Percentiles rank a stretch among this genome's conserved stretches.
phyloP scores from a whole-genome alignment of 2,888 invertebrate species.

The Mythimna lalbum region DNA sequence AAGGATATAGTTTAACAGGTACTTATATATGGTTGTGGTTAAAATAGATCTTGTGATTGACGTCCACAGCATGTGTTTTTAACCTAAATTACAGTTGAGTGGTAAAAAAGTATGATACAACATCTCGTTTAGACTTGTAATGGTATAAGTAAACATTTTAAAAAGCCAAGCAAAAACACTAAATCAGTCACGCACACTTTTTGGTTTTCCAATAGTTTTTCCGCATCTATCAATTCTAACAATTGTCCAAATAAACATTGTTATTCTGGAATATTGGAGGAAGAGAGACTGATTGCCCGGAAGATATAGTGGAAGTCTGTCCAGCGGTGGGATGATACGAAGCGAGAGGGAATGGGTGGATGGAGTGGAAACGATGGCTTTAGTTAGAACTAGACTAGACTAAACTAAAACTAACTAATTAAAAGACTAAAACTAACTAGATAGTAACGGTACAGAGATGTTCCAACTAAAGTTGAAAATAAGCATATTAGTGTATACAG shows the following conservation, averaged over 20 bases:
- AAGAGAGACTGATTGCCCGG: too few relatives aligned
- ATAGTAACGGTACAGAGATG: too few relatives aligned
- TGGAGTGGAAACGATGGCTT: too few relatives aligned
- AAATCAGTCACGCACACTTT: not conserved
- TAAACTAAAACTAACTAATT: too few relatives aligned
- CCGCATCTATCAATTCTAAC: not conserved
- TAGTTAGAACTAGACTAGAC: too few relatives aligned
- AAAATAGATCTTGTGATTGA: slow-evolving; percentile 39
- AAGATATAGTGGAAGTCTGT: too few relatives aligned
- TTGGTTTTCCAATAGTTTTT: not conserved
- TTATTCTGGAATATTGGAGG: fast-evolving
- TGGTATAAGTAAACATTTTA: slow-evolving; percentile 9
- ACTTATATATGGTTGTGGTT: slow-evolving; percentile 47
- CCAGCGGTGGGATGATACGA: too few relatives aligned
- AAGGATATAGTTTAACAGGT: slow-evolving; percentile 91
- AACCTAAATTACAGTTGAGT: slow-evolving; percentile 20
- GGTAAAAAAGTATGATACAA: not conserved
- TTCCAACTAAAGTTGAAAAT: not conserved
- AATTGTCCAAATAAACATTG: too few relatives aligned
- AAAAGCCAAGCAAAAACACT: not conserved
- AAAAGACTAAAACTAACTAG: too few relatives aligned
- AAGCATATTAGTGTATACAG: not conserved
- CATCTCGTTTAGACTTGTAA: not conserved
- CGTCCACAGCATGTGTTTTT: slow-evolving; percentile 21
- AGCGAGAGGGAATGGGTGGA: too few relatives aligned